phyloP scores from a whole-genome alignment of 2,797 vertebrate genomes.

The Coregonus ussuriensis region DNA sequence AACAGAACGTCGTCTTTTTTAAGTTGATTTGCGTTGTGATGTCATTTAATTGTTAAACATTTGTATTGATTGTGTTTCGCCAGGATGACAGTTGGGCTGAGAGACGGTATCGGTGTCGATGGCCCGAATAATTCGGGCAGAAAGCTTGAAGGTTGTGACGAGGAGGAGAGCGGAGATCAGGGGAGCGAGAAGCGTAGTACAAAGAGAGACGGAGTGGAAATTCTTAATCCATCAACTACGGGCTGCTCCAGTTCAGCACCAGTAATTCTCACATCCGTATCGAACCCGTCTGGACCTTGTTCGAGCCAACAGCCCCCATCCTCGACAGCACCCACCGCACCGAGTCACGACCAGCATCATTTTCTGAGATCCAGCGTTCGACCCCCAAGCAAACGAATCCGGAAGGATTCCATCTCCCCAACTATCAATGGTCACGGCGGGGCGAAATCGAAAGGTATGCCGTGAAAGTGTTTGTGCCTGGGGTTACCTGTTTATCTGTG shows the following conservation, averaged over 20 bases:
- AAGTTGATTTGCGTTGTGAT: slow-evolving; percentile 76
- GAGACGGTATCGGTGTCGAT: slow-evolving; percentile 87
- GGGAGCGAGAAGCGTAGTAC: slow-evolving; percentile 90
- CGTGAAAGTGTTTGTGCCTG: background rate
- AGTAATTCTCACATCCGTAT: slow-evolving; percentile 68
- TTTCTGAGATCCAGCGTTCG: slow-evolving; percentile 97
- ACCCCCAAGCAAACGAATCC: slow-evolving; percentile 95
- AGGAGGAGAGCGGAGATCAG: slow-evolving; percentile 86
- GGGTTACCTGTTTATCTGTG: slow-evolving; percentile 6
- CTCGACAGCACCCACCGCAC: slow-evolving; percentile 68
- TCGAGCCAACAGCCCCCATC: slow-evolving; percentile 63
- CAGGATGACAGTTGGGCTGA: slow-evolving; percentile 97
- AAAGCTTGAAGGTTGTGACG: slow-evolving; percentile 88
- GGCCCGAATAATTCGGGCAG: slow-evolving; percentile 88
- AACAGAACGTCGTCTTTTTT: slow-evolving; percentile 80
- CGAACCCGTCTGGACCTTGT: slow-evolving; percentile 61
- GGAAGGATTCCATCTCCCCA: slow-evolving; percentile 89
- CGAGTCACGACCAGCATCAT: slow-evolving; percentile 97
- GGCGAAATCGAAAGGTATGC: slow-evolving; percentile 91
- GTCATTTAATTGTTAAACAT: slow-evolving; percentile 61
- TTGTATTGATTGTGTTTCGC: slow-evolving; percentile 60
- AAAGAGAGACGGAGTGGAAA: slow-evolving; percentile 89
- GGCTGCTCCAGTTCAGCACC: slow-evolving; percentile 70
- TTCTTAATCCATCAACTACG: slow-evolving; percentile 77
- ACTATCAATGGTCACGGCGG: slow-evolving; percentile 80